Evolutionary conservation across 1,140 invertebrate genomes (phyloP), one percentile per base, ranked within the genome.

Genomic region (Bradysia coprophila): DNA sequence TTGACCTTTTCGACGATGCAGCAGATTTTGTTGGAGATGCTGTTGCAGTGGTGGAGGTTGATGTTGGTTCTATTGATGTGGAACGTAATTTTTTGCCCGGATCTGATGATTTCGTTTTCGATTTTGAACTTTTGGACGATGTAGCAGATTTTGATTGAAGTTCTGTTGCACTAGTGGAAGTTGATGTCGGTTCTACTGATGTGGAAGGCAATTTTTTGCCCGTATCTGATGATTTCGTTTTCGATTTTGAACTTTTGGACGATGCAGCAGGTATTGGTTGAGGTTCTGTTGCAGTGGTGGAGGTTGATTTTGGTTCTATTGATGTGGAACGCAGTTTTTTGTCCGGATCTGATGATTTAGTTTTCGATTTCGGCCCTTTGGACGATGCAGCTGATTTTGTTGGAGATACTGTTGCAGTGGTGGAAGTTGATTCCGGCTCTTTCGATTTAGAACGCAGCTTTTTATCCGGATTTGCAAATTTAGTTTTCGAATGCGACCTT

Each of bases 221-320:
- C 3, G 13, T 24, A 18, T 42, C 16, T 34, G 6, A n/a, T n/a
- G n/a, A n/a, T 18, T 21, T 16, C 38, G 40, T n/a, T 43, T 48
- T n/a, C 44, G 45, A 1, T 50, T 46, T 4, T 48, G 47, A 11
- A 54, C 50, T n/a, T n/a, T n/a, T n/a, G n/a, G n/a, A n/a, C n/a
- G n/a, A n/a, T n/a, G n/a, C n/a, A n/a, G n/a, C n/a, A n/a, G n/a
- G n/a, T n/a, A n/a, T n/a, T n/a, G n/a, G n/a, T n/a, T n/a, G n/a
- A n/a, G n/a, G n/a, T n/a, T n/a, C n/a, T n/a, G n/a, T n/a, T n/a
- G n/a, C n/a, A n/a, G n/a, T n/a, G 9, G 39, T 41, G 46, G 48
- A 10, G 23, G 41, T 19, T 18, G 23, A 21, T 41, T 43, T 43
- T 10, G 18, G 8, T 42, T 43, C 40, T 39, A 51, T 44, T 46